These are phyloP conservation scores for Leucoraja erinaceus DNA, from an alignment of 2,113 vertebrate species.

Conservation along the genomic window DNA sequence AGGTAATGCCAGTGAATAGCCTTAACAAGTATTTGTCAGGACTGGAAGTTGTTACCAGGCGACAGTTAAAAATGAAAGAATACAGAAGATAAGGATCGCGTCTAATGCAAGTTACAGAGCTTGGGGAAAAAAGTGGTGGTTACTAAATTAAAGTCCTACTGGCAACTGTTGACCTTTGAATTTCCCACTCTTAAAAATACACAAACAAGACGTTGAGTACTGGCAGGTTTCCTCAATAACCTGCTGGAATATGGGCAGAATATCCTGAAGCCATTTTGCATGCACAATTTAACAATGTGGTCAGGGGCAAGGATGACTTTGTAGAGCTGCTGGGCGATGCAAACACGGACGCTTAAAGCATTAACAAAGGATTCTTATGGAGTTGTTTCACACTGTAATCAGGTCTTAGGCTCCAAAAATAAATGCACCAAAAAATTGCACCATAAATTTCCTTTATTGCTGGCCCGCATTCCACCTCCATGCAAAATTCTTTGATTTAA, in stretches of 20 bases:
- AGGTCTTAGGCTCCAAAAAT: background rate
- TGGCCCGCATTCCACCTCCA: background rate
- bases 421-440: background rate
- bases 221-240: slow-evolving; percentile 60
- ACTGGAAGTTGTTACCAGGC: background rate
- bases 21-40: background rate
- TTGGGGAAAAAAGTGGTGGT: slow-evolving; percentile 48
- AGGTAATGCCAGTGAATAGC: background rate
- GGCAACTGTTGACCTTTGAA: slow-evolving; percentile 66
- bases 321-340: slow-evolving; percentile 49
- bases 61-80: slow-evolving; percentile 35
- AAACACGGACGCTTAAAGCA: slow-evolving; percentile 48
- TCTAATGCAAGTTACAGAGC: slow-evolving; percentile 47
- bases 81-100: slow-evolving; percentile 51
- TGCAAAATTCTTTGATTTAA: background rate
- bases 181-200: slow-evolving; percentile 57
- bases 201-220: slow-evolving; percentile 56
- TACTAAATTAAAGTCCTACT: slow-evolving; percentile 57
- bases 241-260: slow-evolving; percentile 56
- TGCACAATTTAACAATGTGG: slow-evolving; percentile 64
- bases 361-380: slow-evolving; percentile 53
- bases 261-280: slow-evolving; percentile 62
- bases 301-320: slow-evolving; percentile 53
- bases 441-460: background rate
- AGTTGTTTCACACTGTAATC: background rate